These are phyloP conservation scores for Cheilosia soror DNA, from an alignment of 2,888 invertebrate species.

Conservation along the genomic window DNA sequence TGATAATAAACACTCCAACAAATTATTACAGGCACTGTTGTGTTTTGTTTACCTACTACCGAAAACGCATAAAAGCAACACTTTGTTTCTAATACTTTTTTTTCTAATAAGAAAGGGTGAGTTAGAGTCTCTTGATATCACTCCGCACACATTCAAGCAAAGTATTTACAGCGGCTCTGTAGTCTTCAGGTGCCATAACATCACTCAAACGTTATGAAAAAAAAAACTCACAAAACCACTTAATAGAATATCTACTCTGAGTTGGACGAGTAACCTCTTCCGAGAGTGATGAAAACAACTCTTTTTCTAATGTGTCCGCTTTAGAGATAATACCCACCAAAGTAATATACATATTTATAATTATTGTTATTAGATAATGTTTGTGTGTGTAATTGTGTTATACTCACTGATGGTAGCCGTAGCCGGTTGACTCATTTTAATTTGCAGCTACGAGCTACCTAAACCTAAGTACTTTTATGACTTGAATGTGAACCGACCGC, in stretches of 20 bases:
- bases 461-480: slow-evolving; percentile 16
- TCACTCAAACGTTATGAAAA: slow-evolving; percentile 26
- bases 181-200: background rate
- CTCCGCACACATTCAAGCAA: slow-evolving; percentile 26
- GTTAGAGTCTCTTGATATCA: background rate
- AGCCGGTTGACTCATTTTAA: slow-evolving; percentile 39
- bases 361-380: slow-evolving; percentile 28
- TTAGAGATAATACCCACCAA: background rate
- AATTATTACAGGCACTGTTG: too few relatives aligned
- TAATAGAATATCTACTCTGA: background rate
- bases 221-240: slow-evolving; percentile 12
- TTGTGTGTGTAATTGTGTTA: slow-evolving; percentile 17
- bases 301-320: slow-evolving; percentile 3
- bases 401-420: background rate
- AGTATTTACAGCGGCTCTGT: background rate
- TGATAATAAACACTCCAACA: too few relatives aligned
- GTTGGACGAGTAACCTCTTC: background rate
- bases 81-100: slow-evolving; percentile 10
- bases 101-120: background rate
- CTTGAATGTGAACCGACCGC: background rate
- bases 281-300: slow-evolving; percentile 2
- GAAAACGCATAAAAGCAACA: background rate
- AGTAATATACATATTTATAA: background rate
- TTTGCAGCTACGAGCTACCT: slow-evolving; percentile 36
- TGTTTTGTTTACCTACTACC: background rate